Evolutionary conservation across 2,113 vertebrate species (phyloP), one percentile per base, ranked within the genome.

Genomic region (Colossoma macropomum): DNA sequence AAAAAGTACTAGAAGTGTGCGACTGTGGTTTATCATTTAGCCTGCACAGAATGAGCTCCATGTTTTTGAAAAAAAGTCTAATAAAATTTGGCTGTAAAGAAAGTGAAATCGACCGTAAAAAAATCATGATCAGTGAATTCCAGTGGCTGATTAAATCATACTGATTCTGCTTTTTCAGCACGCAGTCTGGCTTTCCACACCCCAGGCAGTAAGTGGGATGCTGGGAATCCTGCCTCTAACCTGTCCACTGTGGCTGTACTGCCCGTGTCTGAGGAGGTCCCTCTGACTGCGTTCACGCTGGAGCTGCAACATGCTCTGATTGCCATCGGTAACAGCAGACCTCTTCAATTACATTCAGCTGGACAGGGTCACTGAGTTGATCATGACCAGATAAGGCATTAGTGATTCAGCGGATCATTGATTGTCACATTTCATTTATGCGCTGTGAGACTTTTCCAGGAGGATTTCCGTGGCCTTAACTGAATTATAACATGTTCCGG

Each of bases 251-350:
- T 99, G 69, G 93, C 97, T 0, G 93, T 96, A 84, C 93, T 98
- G 91, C 97, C 97, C 0, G 98, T 96, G 63, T 96, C 97, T 0
- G 97, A 99, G 70, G 98, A 98, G 0, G 97, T 98, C 45, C 97
- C 98, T 0, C 95, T 99, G 2, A 96, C 95, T 0, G 93, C 98
- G 78, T 98, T 99, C 65, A 96, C 95, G 8, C 90, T 99, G 93
- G 98, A 98, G 90, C 96, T 99, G 59, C 95, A 96, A 82, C 97
- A 97, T 0, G 97, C 97, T 0, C 96, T 98, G 48, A 90, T 91
- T 0, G 94, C 95, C 63, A 96, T 98, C 0, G 97, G 98, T 98
- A 92, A 76, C 45, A 21, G 48, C 21, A 4, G 19, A 4, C 4
- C 2, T 69, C 21, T n/a, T 83, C 19, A 19, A 45, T 69, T 69